phyloP scores from a whole-genome alignment of 2,888 invertebrate genomes.

The Philereme transversata region DNA sequence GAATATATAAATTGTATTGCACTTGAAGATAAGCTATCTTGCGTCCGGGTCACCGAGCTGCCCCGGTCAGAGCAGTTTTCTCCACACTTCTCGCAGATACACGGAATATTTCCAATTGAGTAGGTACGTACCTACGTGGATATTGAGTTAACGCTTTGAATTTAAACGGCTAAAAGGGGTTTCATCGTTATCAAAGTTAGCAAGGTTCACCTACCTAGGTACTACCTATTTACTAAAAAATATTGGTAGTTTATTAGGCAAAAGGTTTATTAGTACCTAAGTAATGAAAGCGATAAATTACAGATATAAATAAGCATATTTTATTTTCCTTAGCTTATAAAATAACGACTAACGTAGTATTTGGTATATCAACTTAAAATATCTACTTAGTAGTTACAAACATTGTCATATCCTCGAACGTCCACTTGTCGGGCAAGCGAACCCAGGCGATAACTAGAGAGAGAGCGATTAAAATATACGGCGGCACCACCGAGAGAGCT shows the following conservation, averaged over 20 bases:
- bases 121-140: background rate
- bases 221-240: no score
- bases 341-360: slow-evolving; percentile 49
- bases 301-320: slow-evolving; percentile 27
- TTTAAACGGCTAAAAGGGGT: background rate
- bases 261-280: no score
- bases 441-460: slow-evolving; percentile 53
- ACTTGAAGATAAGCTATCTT: slow-evolving; percentile 58
- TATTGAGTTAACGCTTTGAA: background rate
- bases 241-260: no score
- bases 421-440: slow-evolving; percentile 50
- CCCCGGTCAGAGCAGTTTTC: slow-evolving; percentile 54
- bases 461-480: slow-evolving; percentile 47
- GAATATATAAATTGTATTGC: slow-evolving; percentile 50
- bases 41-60: slow-evolving; percentile 53
- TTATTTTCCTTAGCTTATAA: slow-evolving; percentile 48
- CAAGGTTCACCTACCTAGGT: no score
- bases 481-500: slow-evolving; percentile 54
- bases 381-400: slow-evolving; percentile 83
- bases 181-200: background rate
- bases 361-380: slow-evolving; percentile 58
- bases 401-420: slow-evolving; percentile 64
- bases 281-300: slow-evolving; percentile 1
- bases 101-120: slow-evolving; percentile 22
- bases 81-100: slow-evolving; percentile 37